phyloP scores from a whole-genome alignment of 2,113 vertebrate species.

The Bambusicola thoracicus region DNA sequence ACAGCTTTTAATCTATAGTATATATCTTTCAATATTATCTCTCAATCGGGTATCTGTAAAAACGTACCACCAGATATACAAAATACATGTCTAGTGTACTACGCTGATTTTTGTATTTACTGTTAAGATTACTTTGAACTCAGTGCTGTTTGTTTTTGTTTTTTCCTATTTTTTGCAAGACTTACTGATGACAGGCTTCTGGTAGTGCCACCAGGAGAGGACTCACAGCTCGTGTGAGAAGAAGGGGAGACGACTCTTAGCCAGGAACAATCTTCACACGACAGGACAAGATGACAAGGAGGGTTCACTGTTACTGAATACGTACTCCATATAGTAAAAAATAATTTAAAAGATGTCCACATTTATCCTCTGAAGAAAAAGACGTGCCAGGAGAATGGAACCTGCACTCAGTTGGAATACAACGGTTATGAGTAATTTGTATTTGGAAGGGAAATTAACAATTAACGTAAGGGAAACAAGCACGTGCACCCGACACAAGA shows the following conservation, averaged over 20 bases:
- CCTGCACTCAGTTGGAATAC: neutral
- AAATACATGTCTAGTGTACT: slow-evolving; percentile 72
- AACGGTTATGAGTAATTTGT: neutral
- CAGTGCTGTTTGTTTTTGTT: neutral
- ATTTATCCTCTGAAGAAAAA: slow-evolving; percentile 1
- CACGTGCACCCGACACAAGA: neutral
- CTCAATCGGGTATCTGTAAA: slow-evolving; percentile 72
- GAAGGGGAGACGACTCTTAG: slow-evolving; percentile 37
- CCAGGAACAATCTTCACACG: slow-evolving; percentile 23
- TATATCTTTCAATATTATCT: slow-evolving; percentile 73
- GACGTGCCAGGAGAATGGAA: neutral
- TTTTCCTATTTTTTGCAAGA: slow-evolving; percentile 23
- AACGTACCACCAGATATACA: slow-evolving; percentile 77
- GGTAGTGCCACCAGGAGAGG: neutral
- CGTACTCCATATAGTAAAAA: slow-evolving; percentile 44
- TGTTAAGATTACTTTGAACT: slow-evolving; percentile 26
- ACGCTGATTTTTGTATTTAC: slow-evolving; percentile 30
- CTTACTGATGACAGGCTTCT: slow-evolving; percentile 17
- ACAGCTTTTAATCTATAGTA: slow-evolving; percentile 73
- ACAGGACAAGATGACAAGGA: slow-evolving; percentile 9
- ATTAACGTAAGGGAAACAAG: neutral
- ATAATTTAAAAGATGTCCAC: neutral
- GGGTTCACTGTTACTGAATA: neutral
- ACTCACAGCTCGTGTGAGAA: slow-evolving; percentile 31
- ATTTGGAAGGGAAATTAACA: slow-evolving; percentile 12